A percentile compares a stretch with the other conserved stretches of the same genome.
Evolutionary conservation across 2,113 vertebrate species (phyloP).

Genomic region (Coracopsis vasa): DNA sequence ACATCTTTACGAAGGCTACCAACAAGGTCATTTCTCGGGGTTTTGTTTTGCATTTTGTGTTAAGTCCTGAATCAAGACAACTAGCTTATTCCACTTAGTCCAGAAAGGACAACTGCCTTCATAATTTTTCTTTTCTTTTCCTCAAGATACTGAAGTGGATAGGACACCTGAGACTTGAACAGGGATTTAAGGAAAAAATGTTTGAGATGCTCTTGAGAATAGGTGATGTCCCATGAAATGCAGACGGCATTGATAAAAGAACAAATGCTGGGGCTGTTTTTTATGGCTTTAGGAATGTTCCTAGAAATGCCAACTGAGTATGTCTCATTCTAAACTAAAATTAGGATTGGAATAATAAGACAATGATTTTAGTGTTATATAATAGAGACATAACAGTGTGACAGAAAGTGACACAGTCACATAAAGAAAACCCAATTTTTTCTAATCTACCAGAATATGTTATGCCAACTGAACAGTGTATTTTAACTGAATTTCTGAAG

Average conservation of each 20-base stretch:
- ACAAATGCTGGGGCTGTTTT: neutral
- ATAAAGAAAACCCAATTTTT: neutral
- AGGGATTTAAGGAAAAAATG: neutral
- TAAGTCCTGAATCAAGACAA: neutral
- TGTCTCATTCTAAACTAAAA: slow-evolving; percentile 12
- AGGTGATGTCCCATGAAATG: neutral
- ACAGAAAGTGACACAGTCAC: neutral
- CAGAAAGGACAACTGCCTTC: neutral
- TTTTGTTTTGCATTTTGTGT: neutral
- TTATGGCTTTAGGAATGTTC: neutral
- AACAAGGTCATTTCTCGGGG: neutral
- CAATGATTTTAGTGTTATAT: neutral
- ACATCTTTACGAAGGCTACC: neutral
- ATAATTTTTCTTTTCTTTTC: neutral
- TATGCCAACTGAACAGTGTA: neutral
- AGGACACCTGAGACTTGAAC: neutral
- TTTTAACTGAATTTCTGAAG: neutral
- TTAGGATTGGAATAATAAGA: neutral
- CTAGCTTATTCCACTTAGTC: neutral
- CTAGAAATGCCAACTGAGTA: neutral
- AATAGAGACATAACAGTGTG: neutral
- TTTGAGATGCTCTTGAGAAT: neutral
- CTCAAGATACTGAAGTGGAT: neutral
- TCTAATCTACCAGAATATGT: neutral
- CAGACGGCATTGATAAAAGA: neutral